Conservation (phyloP, 2,113 vertebrate genomes). For the Xenopus laevis region DNA sequence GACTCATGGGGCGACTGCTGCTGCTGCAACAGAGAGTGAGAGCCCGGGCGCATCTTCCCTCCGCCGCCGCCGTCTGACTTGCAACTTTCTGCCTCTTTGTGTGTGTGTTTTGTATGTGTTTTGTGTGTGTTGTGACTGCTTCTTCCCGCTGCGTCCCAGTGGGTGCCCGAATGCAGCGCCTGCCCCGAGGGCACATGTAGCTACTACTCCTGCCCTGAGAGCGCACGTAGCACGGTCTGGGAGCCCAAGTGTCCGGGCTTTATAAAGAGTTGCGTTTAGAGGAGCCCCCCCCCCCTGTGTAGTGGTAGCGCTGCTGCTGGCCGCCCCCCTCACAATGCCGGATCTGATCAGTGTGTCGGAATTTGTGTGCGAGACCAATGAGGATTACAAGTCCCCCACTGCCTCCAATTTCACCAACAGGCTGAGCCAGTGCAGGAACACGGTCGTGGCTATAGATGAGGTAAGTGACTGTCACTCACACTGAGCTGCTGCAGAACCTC, state of each 20-base stretch:
- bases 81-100: too few relatives aligned
- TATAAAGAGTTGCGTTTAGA: background rate
- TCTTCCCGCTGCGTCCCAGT: background rate
- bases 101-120: background rate
- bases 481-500: too few relatives aligned
- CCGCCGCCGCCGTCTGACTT: background rate
- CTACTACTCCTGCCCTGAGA: too few relatives aligned
- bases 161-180: too few relatives aligned
- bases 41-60: slow-evolving; percentile 1
- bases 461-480: slow-evolving; percentile 55
- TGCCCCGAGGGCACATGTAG: too few relatives aligned
- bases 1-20: slow-evolving; percentile 32
- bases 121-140: background rate
- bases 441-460: slow-evolving; percentile 87
- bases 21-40: background rate
- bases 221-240: too few relatives aligned
- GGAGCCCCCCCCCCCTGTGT: background rate
- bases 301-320: background rate
- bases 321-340: slow-evolving; percentile 73
- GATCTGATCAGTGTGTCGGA: slow-evolving; percentile 83
- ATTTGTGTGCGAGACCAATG: slow-evolving; percentile 86
- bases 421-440: slow-evolving; percentile 84
- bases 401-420: slow-evolving; percentile 90
- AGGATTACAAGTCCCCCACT: slow-evolving; percentile 93
- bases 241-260: background rate